phyloP scores from a whole-genome alignment of 1,140 invertebrate genomes.

The Diprion similis region DNA sequence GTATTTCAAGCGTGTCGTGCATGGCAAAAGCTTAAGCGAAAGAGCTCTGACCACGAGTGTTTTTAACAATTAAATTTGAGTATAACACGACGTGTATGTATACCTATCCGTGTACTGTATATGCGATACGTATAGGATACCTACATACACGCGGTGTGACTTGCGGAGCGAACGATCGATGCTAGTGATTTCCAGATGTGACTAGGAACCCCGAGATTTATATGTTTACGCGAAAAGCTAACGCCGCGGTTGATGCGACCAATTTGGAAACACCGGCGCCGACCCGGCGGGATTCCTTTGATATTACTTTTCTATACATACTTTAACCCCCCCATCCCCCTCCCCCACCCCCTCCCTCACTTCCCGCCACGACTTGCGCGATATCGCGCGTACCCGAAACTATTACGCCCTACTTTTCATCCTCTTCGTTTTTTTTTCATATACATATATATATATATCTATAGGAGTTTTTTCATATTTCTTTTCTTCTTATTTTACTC shows the following conservation, averaged over 20 bases:
- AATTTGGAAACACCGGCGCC: constrained; percentile 6
- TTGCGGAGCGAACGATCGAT: constrained; percentile 1
- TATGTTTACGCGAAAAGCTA: constrained; percentile 7
- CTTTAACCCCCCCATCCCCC: neutral
- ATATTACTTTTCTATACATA: neutral
- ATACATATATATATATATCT: too few species aligned
- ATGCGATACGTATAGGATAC: too few species aligned
- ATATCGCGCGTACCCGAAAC: too few species aligned
- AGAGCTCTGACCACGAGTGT: too few species aligned
- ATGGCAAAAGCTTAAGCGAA: constrained; percentile 2
- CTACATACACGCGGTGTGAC: neutral
- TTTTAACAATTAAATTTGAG: too few species aligned
- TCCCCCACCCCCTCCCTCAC: neutral
- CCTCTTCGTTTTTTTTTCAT: too few species aligned
- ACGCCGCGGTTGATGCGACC: neutral
- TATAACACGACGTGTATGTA: too few species aligned
- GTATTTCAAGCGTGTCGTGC: neutral
- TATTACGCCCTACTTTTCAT: too few species aligned
- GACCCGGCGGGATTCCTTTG: neutral
- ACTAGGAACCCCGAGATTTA: neutral
- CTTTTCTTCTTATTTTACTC: too few species aligned
- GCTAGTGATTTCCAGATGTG: constrained; percentile 7
- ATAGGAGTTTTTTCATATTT: too few species aligned
- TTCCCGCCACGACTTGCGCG: too few species aligned
- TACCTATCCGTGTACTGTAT: too few species aligned